Evolutionary conservation across 2,888 invertebrate species (phyloP).

Genomic region (Chymomyza caudatula): DNA sequence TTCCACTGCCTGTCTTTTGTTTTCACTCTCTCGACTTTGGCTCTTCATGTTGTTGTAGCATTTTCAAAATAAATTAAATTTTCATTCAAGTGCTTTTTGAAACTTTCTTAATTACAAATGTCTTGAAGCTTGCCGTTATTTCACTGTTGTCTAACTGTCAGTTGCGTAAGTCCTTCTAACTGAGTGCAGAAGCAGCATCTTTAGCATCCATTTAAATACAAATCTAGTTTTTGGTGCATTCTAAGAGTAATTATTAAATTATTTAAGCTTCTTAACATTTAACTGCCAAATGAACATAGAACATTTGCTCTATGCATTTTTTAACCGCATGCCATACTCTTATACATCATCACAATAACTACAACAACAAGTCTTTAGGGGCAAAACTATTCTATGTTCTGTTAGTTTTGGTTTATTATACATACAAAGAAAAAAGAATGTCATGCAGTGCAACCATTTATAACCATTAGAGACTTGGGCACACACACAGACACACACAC

Average conservation of each 20-base stretch:
- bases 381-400: not conserved
- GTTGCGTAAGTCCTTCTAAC: not conserved
- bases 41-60: conserved; percentile 20
- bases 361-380: not conserved
- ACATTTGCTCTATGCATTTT: not conserved
- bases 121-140: conserved; percentile 26
- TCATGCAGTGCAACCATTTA: conserved; percentile 9
- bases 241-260: not conserved
- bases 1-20: conserved; percentile 32
- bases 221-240: conserved; percentile 3
- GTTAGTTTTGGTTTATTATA: not conserved
- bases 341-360: conserved; percentile 26
- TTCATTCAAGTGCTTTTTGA: conserved; percentile 66
- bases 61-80: conserved; percentile 70
- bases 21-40: conserved; percentile 35
- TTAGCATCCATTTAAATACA: not conserved
- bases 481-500: conserved; percentile 27
- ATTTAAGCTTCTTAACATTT: conserved; percentile 24
- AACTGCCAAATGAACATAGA: conserved; percentile 39
- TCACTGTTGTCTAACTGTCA: conserved; percentile 3
- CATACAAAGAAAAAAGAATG: not conserved
- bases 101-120: conserved; percentile 70
- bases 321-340: conserved; percentile 14
- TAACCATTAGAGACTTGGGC: conserved; percentile 27
- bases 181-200: not conserved